Percentiles rank a stretch among this genome's conserved stretches.
phyloP scores from a whole-genome alignment of 2,888 invertebrate species.

The Cosmia pyralina region DNA sequence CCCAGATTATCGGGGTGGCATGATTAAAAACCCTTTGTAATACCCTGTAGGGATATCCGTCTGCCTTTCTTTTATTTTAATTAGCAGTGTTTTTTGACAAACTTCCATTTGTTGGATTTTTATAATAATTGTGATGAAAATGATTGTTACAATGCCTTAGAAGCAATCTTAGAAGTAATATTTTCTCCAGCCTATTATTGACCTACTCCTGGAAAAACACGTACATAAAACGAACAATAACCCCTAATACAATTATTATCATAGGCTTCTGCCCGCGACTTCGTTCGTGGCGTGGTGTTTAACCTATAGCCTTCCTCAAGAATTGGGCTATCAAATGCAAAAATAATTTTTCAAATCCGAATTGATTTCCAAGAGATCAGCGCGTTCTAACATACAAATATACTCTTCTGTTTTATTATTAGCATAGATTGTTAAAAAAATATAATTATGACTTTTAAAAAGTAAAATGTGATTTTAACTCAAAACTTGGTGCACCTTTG shows the following conservation, averaged over 20 bases:
- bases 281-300: no score
- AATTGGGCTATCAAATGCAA: no score
- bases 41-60: conserved; percentile 49
- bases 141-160: neutral
- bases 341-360: no score
- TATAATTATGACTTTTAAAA: neutral
- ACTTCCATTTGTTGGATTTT: conserved; percentile 18
- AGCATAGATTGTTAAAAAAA: no score
- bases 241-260: no score
- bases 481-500: neutral
- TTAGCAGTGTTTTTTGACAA: conserved; percentile 47
- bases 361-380: no score
- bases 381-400: no score
- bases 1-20: conserved; percentile 67
- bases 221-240: no score
- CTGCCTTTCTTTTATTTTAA: conserved; percentile 58
- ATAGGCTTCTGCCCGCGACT: no score
- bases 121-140: neutral
- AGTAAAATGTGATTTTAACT: neutral
- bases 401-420: no score
- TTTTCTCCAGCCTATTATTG: neutral
- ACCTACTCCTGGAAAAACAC: no score
- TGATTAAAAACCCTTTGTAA: conserved; percentile 67
- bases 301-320: no score
- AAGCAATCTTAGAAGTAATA: neutral